Evolutionary conservation across 2,113 vertebrate species (phyloP), one percentile per base, ranked within the genome.

Genomic region (Poeciliopsis turrubarensis): DNA sequence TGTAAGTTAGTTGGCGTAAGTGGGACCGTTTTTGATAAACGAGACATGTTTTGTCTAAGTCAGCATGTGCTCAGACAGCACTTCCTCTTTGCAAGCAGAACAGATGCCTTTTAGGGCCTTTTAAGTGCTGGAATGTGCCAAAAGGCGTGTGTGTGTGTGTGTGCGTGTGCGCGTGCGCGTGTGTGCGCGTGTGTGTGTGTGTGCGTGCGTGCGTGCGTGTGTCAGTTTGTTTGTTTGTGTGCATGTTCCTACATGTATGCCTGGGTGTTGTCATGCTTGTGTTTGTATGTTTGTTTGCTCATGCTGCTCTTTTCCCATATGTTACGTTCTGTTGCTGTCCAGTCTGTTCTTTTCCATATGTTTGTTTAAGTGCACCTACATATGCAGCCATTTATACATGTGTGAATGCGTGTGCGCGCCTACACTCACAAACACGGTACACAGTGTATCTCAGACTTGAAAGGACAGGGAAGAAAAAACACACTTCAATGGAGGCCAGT

Each of bases 21-120:
- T 76, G 77, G 79, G 61, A 82, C 51, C 22, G 7, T 67, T 67
- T 82, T 86, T 74, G 75, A 81, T 78, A 88, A 92, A 86, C 51
- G 76, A 93, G 93, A 92, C 92, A 89, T 95, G 94, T 95, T 95
- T 94, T 94, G 94, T 95, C 94, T 95, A 93, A 87, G 91, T 86
- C 93, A 94, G 92, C 90, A 39, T 93, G 93, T 92, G 90, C 89
- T 92, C 94, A 94, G 94, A 93, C 93, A 89, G 83, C 60, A 70
- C 87, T 95, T 95, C 94, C 94, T 92, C 85, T 87, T 89, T 92
- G 90, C 79, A 90, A 93, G 89, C 88, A 93, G 92, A 92, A 93
- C 93, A 93, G 92, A 94, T 94, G 91, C 86, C 87, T 92, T 88
- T 83, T 71, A 70, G 86, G 81, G 82, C 85, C 93, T 94, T 95